Evolutionary conservation across 2,797 vertebrate species (phyloP).

Genomic region (Staurois parvus): DNA sequence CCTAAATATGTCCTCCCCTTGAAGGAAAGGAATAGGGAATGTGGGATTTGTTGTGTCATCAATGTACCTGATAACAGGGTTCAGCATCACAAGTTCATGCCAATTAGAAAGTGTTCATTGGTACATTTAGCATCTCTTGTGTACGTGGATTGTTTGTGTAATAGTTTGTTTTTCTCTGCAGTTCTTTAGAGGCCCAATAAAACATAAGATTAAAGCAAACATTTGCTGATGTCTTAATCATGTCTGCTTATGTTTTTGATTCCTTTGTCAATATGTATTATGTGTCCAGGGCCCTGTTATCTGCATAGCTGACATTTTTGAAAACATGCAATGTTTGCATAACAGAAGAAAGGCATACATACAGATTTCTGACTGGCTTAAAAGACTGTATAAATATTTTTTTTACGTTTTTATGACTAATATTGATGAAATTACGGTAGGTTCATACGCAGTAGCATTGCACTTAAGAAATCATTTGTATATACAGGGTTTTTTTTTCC

Average conservation of each 20-base stretch:
- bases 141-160: slow-evolving; percentile 9
- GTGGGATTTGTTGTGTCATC: slow-evolving; percentile 32
- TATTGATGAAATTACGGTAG: no score
- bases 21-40: slow-evolving; percentile 27
- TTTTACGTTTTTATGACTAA: no score
- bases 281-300: neutral
- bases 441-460: no score
- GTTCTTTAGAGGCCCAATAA: neutral
- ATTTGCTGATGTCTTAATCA: slow-evolving; percentile 14
- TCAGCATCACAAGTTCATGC: slow-evolving; percentile 12
- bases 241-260: slow-evolving; percentile 16
- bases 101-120: slow-evolving; percentile 35
- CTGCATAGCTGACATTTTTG: neutral
- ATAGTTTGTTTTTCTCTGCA: slow-evolving; percentile 5
- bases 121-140: slow-evolving; percentile 29
- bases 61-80: slow-evolving; percentile 22
- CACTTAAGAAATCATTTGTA: no score
- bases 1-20: slow-evolving; percentile 11
- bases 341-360: no score
- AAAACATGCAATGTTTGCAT: neutral
- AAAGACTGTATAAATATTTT: no score
- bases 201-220: slow-evolving; percentile 23
- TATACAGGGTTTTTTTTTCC: no score
- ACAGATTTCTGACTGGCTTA: no score
- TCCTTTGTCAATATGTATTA: neutral